Conservation (phyloP, 2,797 vertebrate genomes). For the Novumbra hubbsi region DNA sequence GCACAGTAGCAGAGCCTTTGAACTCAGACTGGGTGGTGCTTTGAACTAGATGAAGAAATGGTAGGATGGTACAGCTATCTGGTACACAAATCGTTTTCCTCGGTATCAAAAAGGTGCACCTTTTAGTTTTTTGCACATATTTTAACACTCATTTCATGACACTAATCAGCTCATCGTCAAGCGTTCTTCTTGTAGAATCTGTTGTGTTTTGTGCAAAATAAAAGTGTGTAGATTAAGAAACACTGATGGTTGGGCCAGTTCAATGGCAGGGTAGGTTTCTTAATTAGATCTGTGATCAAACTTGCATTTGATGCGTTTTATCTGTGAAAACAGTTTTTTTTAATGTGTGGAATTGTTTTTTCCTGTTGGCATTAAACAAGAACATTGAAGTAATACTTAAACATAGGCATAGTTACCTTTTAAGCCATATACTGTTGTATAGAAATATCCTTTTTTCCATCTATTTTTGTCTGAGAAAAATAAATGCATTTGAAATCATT, state of each 20-base stretch:
- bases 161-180: neutral
- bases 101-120: neutral
- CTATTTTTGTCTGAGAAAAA: conserved; percentile 41
- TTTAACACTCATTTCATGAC: neutral
- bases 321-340: conserved; percentile 48
- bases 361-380: conserved; percentile 26
- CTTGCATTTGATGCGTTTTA: conserved; percentile 45
- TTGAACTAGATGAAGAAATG: conserved; percentile 35
- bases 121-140: neutral
- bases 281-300: conserved; percentile 10
- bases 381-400: conserved; percentile 18
- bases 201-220: neutral
- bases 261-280: neutral
- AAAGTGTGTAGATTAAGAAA: neutral
- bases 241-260: conserved; percentile 9
- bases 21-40: conserved; percentile 13
- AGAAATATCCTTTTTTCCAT: conserved; percentile 12
- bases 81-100: neutral
- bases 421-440: conserved; percentile 26
- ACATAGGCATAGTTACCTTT: conserved; percentile 24
- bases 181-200: neutral
- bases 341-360: conserved; percentile 7
- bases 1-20: conserved; percentile 7
- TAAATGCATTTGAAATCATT: conserved; percentile 40
- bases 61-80: neutral